These are phyloP conservation scores for Battus philenor DNA, from an alignment of 1,140 invertebrate species.

Conservation along the genomic window DNA sequence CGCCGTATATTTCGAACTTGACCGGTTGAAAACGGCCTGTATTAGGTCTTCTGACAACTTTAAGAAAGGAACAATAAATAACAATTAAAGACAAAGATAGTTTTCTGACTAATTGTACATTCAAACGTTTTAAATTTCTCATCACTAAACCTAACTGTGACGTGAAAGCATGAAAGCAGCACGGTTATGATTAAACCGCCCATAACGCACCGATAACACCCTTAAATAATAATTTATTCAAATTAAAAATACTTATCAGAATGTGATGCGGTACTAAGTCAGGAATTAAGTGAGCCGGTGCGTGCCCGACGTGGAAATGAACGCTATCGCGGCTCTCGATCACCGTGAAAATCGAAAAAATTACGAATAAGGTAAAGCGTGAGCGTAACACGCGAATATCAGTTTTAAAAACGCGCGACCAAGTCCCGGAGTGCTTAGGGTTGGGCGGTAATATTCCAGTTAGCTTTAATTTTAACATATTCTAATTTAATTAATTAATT, in stretches of 20 bases:
- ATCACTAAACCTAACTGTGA: constrained; percentile 31
- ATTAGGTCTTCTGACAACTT: too few relatives aligned
- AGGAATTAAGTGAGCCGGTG: constrained; percentile 68
- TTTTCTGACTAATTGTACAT: too few relatives aligned
- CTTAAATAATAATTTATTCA: constrained; percentile 75
- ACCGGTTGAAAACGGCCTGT: too few relatives aligned
- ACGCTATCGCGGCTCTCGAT: constrained; percentile 52
- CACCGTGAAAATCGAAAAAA: constrained; percentile 69
- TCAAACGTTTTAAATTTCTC: constrained; percentile 1
- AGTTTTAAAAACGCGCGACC: constrained; percentile 38
- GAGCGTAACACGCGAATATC: constrained; percentile 56
- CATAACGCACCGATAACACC: constrained; percentile 59
- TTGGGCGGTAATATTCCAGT: too few relatives aligned
- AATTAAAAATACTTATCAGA: constrained; percentile 76
- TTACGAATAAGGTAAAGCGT: constrained; percentile 43
- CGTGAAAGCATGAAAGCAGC: constrained; percentile 44
- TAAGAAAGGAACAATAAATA: too few relatives aligned
- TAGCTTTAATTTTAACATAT: neutral
- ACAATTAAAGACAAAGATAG: too few relatives aligned
- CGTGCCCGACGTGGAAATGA: constrained; percentile 53
- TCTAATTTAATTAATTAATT: neutral
- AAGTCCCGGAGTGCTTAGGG: constrained; percentile 2
- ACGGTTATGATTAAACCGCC: constrained; percentile 55
- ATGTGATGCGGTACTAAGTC: constrained; percentile 73
- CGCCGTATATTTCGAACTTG: too few relatives aligned